Evolutionary conservation across 2,888 invertebrate species (phyloP).

Genomic region (Sepioteuthis lessoniana): DNA sequence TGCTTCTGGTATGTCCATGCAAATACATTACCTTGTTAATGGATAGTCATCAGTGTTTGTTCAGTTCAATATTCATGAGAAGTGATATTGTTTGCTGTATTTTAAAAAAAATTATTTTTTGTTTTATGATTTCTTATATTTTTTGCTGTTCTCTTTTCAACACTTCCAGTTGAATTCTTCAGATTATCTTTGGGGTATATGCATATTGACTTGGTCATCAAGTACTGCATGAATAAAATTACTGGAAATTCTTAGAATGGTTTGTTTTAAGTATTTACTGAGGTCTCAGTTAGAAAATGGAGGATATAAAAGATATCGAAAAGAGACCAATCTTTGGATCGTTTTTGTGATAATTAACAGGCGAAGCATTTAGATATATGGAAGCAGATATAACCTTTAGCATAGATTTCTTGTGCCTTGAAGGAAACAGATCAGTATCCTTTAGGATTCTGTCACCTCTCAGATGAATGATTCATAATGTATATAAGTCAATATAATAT

Average conservation of each 20-base stretch:
- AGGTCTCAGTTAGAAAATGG: neutral
- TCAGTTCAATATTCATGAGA: neutral
- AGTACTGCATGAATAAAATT: neutral
- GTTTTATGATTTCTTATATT: neutral
- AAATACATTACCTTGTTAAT: neutral
- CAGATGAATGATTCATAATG: no score
- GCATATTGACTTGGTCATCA: neutral
- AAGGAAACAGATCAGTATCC: neutral
- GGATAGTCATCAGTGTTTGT: neutral
- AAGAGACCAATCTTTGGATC: neutral
- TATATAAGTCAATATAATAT: no score
- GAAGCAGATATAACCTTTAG: neutral
- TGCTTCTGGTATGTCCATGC: neutral
- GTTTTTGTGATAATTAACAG: no score
- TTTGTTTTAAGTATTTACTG: neutral
- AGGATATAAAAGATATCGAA: neutral
- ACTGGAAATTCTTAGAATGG: neutral
- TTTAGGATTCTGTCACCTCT: neutral
- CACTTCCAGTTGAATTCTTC: neutral
- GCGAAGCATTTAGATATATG: neutral
- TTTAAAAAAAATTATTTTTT: neutral
- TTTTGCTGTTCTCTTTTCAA: neutral
- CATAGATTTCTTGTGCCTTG: neutral
- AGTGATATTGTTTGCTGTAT: neutral
- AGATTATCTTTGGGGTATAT: neutral